Conservation (phyloP, 2,888 invertebrate species). For the Polyommatus icarus region DNA sequence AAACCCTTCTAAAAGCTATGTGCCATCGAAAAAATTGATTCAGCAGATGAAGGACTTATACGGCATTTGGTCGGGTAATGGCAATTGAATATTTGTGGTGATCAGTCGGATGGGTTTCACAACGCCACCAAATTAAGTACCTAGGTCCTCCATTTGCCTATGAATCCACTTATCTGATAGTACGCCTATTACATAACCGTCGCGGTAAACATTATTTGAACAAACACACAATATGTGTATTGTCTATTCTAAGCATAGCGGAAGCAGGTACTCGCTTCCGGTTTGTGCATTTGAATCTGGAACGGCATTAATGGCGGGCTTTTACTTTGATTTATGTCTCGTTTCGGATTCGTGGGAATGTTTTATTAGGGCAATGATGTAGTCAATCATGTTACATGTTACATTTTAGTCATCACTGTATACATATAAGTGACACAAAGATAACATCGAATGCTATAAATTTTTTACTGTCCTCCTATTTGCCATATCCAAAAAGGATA, state of each 20-base stretch:
- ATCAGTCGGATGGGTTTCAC: no score
- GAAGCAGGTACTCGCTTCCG: slow-evolving; percentile 47
- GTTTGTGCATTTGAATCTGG: slow-evolving; percentile 45
- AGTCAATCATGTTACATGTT: background rate
- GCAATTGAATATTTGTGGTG: background rate
- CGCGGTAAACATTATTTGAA: background rate
- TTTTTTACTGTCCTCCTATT: no score
- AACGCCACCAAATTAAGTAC: no score
- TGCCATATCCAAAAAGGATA: background rate
- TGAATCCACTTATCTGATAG: no score
- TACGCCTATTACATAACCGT: background rate
- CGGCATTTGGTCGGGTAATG: no score
- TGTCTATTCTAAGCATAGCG: slow-evolving; percentile 38
- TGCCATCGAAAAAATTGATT: no score
- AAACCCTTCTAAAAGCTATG: no score
- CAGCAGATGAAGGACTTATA: no score
- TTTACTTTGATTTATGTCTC: slow-evolving; percentile 38
- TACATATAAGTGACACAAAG: background rate
- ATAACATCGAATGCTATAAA: background rate
- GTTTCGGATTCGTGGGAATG: slow-evolving; percentile 32
- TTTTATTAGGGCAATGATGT: slow-evolving; percentile 34
- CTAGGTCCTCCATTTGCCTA: no score
- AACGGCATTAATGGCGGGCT: slow-evolving; percentile 38
- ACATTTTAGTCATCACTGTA: slow-evolving; percentile 4
- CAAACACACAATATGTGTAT: slow-evolving; percentile 24